Evolutionary conservation across 2,113 vertebrate genomes (phyloP).

Genomic region (Gallinago jamesoni): DNA sequence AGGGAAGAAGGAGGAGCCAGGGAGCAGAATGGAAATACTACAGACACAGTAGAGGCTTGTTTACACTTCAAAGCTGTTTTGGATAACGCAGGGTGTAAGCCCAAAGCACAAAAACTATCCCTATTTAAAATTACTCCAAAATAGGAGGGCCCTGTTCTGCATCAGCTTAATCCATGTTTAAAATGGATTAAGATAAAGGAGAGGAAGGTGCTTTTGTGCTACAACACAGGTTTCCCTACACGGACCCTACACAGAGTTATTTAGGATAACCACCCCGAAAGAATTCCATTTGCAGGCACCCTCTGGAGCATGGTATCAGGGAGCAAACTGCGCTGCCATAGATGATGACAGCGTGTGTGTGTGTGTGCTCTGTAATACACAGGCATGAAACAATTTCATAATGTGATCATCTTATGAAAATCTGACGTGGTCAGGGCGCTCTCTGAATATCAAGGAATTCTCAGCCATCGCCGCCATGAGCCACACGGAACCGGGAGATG

Average conservation of each 20-base stretch:
- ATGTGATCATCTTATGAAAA: neutral
- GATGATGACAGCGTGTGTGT: neutral
- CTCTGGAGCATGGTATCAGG: neutral
- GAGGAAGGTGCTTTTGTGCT: constrained; percentile 37
- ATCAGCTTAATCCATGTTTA: constrained; percentile 19
- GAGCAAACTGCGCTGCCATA: neutral
- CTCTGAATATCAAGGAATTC: constrained; percentile 46
- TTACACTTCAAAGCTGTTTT: constrained; percentile 55
- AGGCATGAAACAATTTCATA: constrained; percentile 4
- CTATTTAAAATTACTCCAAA: constrained; percentile 26
- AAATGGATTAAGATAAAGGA: constrained; percentile 31
- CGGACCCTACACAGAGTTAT: neutral
- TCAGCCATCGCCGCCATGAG: neutral
- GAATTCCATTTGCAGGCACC: constrained; percentile 22
- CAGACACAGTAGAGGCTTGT: constrained; percentile 34
- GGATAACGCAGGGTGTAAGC: constrained; percentile 53
- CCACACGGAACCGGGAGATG: neutral
- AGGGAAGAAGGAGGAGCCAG: constrained; percentile 7
- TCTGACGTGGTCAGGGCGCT: neutral
- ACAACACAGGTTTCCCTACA: constrained; percentile 20
- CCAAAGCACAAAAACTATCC: constrained; percentile 11
- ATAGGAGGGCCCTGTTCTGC: constrained; percentile 26
- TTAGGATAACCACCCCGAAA: constrained; percentile 8
- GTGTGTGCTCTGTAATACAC: neutral
- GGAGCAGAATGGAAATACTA: constrained; percentile 10